These are phyloP conservation scores for Pollenia labialis DNA, from an alignment of 2,888 invertebrate genomes.

Conservation along the genomic window DNA sequence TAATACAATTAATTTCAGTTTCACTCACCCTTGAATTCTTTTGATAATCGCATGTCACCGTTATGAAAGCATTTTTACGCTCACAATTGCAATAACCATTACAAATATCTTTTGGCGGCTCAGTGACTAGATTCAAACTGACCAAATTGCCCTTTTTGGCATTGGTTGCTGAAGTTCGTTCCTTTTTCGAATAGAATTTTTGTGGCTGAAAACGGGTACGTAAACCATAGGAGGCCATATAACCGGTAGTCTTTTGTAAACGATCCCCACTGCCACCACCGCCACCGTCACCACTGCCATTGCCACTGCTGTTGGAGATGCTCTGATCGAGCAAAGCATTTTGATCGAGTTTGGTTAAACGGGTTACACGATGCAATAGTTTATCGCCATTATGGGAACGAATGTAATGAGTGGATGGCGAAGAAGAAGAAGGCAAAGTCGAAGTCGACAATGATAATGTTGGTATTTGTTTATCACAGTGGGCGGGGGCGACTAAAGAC, in stretches of 20 bases:
- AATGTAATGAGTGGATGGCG: conserved; percentile 17
- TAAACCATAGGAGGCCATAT: conserved; percentile 71
- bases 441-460: conserved; percentile 33
- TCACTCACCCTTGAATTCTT: conserved; percentile 73
- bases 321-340: conserved; percentile 35
- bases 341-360: conserved; percentile 55
- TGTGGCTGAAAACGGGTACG: conserved; percentile 72
- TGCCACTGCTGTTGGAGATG: conserved; percentile 29
- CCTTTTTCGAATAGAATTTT: conserved; percentile 69
- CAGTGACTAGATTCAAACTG: conserved; percentile 71
- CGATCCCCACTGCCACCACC: not conserved
- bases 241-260: conserved; percentile 51
- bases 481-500: conserved; percentile 56
- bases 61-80: conserved; percentile 73
- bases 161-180: not conserved
- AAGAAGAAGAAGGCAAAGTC: conserved; percentile 5
- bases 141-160: conserved; percentile 52
- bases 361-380: conserved; percentile 67
- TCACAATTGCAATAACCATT: conserved; percentile 73
- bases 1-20: not conserved
- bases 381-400: conserved; percentile 54
- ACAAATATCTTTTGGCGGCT: conserved; percentile 74
- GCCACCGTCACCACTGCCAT: conserved; percentile 3
- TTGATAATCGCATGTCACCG: conserved; percentile 74
- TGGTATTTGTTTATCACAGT: conserved; percentile 69